phyloP scores from a whole-genome alignment of 1,140 invertebrate genomes.

The Cyrtorhinus lividipennis region DNA sequence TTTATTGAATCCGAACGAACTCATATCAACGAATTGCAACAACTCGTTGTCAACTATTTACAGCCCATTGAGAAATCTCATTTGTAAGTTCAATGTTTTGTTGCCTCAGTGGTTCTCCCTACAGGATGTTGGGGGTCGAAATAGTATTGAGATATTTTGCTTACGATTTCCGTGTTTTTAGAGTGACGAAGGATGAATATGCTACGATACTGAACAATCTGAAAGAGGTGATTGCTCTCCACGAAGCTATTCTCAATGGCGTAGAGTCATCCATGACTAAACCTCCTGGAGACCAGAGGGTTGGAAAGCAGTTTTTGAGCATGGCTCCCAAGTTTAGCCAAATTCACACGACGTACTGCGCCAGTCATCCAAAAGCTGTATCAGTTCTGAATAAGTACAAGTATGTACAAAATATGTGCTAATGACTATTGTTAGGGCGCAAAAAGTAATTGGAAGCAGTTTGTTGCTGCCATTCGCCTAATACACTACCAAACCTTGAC shows the following conservation, averaged over 20 bases:
- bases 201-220: slow-evolving; percentile 75
- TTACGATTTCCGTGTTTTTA: slow-evolving; percentile 36
- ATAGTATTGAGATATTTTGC: no score
- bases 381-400: slow-evolving; percentile 80
- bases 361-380: slow-evolving; percentile 82
- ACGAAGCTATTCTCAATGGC: slow-evolving; percentile 58
- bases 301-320: slow-evolving; percentile 81
- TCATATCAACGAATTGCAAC: slow-evolving; percentile 76
- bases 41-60: slow-evolving; percentile 67
- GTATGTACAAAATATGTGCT: slow-evolving; percentile 37
- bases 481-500: slow-evolving; percentile 5
- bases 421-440: slow-evolving; percentile 4
- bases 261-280: slow-evolving; percentile 60
- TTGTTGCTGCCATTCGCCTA: slow-evolving; percentile 7
- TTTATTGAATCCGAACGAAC: slow-evolving; percentile 82
- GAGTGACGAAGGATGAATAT: slow-evolving; percentile 71
- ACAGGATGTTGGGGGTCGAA: background rate
- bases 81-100: background rate
- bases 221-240: slow-evolving; percentile 66
- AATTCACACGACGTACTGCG: slow-evolving; percentile 77
- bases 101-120: background rate
- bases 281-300: slow-evolving; percentile 56
- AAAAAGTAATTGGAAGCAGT: background rate
- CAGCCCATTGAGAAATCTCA: slow-evolving; percentile 58
- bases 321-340: slow-evolving; percentile 72